Evolutionary conservation across 2,113 vertebrate species (phyloP).

Genomic region (Pangasianodon gigas): DNA sequence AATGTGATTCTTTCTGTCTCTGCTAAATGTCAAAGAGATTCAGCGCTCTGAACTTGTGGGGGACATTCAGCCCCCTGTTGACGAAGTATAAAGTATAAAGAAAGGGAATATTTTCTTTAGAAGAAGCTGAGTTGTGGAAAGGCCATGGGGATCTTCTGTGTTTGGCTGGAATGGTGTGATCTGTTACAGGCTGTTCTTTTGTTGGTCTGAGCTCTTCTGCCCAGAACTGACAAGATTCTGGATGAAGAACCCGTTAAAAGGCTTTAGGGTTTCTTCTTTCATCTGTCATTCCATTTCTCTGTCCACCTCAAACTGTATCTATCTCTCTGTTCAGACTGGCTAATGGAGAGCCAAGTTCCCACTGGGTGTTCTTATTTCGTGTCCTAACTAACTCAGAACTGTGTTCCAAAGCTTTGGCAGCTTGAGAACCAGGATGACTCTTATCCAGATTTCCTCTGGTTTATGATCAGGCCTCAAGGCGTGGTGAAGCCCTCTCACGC

Average conservation of each 20-base stretch:
- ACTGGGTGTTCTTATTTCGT: conserved; percentile 7
- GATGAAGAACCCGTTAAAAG: background rate
- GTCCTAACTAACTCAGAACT: conserved; percentile 27
- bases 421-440: background rate
- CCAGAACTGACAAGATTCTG: conserved; percentile 16
- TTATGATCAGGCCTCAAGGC: background rate
- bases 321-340: background rate
- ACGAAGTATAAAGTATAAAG: conserved; percentile 11
- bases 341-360: conserved; percentile 8
- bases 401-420: conserved; percentile 26
- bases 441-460: conserved; percentile 23
- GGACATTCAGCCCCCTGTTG: background rate
- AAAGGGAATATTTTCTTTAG: background rate
- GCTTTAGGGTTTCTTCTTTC: background rate
- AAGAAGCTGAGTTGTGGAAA: conserved; percentile 4
- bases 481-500: conserved; percentile 11
- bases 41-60: background rate
- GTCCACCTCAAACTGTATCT: background rate
- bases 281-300: background rate
- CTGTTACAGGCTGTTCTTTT: background rate
- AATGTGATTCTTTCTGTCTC: background rate
- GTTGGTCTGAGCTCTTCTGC: background rate
- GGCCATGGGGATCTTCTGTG: background rate
- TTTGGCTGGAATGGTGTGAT: conserved; percentile 29
- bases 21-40: conserved; percentile 9